Base-by-base conservation (phyloP, 2,888 invertebrate species). In the Ptychoptera albimana region DNA sequence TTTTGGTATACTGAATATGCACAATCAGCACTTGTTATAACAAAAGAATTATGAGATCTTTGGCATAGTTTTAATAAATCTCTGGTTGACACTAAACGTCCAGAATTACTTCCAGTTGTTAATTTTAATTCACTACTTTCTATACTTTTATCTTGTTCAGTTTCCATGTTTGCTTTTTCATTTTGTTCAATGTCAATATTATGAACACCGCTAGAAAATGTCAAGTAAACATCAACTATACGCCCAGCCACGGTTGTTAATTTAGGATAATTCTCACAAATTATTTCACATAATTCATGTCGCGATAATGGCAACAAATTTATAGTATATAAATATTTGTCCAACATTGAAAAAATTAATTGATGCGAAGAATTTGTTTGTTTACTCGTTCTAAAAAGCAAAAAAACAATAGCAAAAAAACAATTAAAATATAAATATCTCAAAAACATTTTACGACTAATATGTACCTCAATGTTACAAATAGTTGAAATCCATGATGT, bases 61-160 rank as follows among this genome's bases (percentile, higher is more conserved):
- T 76, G 70, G 57, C 93, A 94, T 79, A 92, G 86, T 61, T 93
- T 94, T 52, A 94, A 77, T 40, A 96, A 71, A 70, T 96, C 96
- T 52, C 94, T 75, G 1, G 84, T 83, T 0, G 86, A 85, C 15
- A 79, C 82, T 38, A 80, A 63, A 51, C 86, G 70, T 1, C 77
- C 75, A 0, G 64, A 64, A 47, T 60, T 62, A 2, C 57, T 51
- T 23, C 58, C 48, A 3, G 43, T 46, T 9, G 51, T 37, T 30
- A 29, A 16, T 39, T 11, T 44, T 36, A 6, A 39, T 36, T 3
- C 14, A 30, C 14, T 13, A 15, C 30, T 15, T 23, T 45, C 35
- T 11, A n/a, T 2, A 39, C 35, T 23, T 34, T 37, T 39, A 16
- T n/a, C 36, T 1, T 36, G 29, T 10, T 39, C n/a, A 10, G 10